These are phyloP conservation scores for Zalophus californianus DNA, from an alignment of 2,797 vertebrate genomes.

Conservation along the genomic window DNA sequence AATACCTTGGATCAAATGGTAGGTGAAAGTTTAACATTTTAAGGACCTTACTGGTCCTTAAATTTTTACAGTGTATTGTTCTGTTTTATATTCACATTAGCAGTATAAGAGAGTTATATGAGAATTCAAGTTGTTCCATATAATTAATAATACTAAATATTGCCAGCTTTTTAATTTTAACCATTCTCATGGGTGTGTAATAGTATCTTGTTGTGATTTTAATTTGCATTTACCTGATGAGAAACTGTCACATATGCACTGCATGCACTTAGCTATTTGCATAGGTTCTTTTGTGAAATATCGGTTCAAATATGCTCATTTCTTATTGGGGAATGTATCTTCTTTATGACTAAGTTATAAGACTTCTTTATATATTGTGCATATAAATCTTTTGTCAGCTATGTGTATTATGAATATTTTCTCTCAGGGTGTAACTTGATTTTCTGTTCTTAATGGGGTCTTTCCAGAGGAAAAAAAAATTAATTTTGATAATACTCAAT, in stretches of 20 bases:
- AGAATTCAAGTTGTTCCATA: neutral
- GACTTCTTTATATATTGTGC: neutral
- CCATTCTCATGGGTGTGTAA: neutral
- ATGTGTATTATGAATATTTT: neutral
- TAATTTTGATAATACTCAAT: neutral
- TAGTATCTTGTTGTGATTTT: neutral
- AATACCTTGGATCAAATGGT: neutral
- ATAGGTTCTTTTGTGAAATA: neutral
- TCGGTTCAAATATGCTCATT: neutral
- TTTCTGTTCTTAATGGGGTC: neutral
- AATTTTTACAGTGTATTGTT: neutral
- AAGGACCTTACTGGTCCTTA: neutral
- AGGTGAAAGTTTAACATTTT: neutral
- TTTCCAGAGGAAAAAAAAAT: neutral
- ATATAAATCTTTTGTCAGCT: neutral
- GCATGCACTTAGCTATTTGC: neutral
- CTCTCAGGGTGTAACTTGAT: neutral
- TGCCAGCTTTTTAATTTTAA: conserved; percentile 30
- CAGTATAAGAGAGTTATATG: neutral
- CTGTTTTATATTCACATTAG: neutral
- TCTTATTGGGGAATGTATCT: neutral
- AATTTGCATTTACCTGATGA: neutral
- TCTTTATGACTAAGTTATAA: neutral
- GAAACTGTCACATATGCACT: neutral
- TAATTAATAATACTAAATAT: neutral